A percentile compares a stretch with the other conserved stretches of the same genome.
Conservation (phyloP, 2,113 vertebrate genomes). For the Misgurnus anguillicaudatus region DNA sequence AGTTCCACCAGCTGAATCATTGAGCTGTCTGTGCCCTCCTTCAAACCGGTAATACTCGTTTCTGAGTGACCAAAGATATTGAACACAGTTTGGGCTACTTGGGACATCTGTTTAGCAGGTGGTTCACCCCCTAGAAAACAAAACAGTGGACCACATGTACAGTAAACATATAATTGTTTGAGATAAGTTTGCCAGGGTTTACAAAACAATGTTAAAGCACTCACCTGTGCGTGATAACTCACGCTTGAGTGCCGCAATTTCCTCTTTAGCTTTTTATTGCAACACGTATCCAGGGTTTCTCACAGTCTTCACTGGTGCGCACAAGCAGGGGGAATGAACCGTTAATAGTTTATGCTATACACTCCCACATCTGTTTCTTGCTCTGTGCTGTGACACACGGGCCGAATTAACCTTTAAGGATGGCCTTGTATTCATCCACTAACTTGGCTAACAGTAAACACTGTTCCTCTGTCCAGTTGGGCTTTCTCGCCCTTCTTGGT, state of each 20-base stretch:
- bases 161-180: neutral
- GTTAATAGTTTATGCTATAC: too few relatives aligned
- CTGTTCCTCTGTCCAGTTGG: too few relatives aligned
- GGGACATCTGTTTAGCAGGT: neutral
- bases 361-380: too few relatives aligned
- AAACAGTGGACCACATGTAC: neutral
- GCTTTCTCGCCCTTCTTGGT: too few relatives aligned
- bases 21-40: neutral
- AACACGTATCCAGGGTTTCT: neutral
- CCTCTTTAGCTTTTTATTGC: neutral
- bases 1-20: neutral
- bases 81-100: neutral
- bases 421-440: too few relatives aligned
- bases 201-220: neutral
- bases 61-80: neutral
- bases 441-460: too few relatives aligned
- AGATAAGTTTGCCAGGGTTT: neutral
- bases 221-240: neutral
- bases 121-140: neutral
- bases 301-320: neutral
- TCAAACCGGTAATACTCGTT: neutral
- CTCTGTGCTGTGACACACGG: too few relatives aligned
- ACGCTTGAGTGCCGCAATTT: neutral
- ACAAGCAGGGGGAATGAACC: neutral
- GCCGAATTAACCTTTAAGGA: too few relatives aligned